Percentiles rank a stretch among this genome's conserved stretches.
Evolutionary conservation across 1,140 invertebrate species (phyloP).

Genomic region (Nasonia vitripennis): DNA sequence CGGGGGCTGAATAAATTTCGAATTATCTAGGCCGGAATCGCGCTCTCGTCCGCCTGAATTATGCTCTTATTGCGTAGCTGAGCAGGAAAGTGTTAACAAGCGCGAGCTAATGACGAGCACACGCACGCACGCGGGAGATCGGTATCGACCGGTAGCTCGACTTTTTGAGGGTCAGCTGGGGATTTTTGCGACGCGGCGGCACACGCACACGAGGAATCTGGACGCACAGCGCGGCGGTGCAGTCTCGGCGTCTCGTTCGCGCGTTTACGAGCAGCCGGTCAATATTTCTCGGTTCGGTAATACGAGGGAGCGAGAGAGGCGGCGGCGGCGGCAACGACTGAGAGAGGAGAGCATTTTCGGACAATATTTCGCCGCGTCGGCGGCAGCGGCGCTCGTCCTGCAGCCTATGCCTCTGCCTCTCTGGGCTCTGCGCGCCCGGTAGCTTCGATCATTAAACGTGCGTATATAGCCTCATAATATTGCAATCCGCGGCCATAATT

Average conservation of each 20-base stretch:
- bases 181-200: constrained; percentile 30
- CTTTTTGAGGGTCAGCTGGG: background rate
- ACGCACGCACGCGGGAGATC: background rate
- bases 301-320: constrained; percentile 34
- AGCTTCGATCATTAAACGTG: constrained; percentile 76
- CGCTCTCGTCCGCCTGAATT: background rate
- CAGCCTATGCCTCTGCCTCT: constrained; percentile 28
- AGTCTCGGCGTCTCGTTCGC: constrained; percentile 44
- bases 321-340: constrained; percentile 46
- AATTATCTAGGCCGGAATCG: constrained; percentile 6
- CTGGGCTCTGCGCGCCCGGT: constrained; percentile 61
- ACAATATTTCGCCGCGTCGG: constrained; percentile 70
- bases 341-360: constrained; percentile 59
- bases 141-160: background rate
- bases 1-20: constrained; percentile 24
- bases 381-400: constrained; percentile 54
- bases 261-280: constrained; percentile 51
- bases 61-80: background rate
- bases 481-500: constrained; percentile 75
- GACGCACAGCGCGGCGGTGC: background rate
- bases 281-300: constrained; percentile 51
- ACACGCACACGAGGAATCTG: background rate
- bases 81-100: background rate
- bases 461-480: constrained; percentile 76
- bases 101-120: background rate